Base-by-base conservation (phyloP, 2,888 invertebrate genomes). In the Rhopalosiphum nymphaeae region DNA sequence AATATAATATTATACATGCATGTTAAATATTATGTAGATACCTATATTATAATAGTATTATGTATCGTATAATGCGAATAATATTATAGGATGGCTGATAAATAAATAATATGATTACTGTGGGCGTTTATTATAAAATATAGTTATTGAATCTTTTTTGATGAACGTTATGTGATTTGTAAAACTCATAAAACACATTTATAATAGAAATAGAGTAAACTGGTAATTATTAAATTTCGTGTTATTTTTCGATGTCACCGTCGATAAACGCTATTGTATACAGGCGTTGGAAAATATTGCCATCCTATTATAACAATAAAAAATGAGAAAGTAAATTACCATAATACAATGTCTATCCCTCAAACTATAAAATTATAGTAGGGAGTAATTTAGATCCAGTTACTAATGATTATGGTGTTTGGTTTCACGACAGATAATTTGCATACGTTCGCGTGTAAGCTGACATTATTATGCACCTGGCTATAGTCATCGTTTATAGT, bases 331-430 rank as follows among this genome's bases (percentile, higher is more conserved):
- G 67, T 53, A 88, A 88, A 88, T 67, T 92, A 88, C 21, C 16
- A 84, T 16, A 84, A 53, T 84, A 53, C 9, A 78, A 84, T 36
- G 36, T 42, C 26, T 88, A 57, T 78, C 21, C 36, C 36, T 78
- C 1, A 78, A 36, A 78, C 78, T 78, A 78, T 78, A 9, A 78
- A 36, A 78, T 78, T 67, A 78, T 67, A 78, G 78, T 78, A 36
- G 78, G 36, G 36, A 21, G 78, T 78, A 36, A 78, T 78, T 78
- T 78, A 36, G 9, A 78, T 21, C 36, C 0, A 9, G 78, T 78
- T 85, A 91, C 84, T 56, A 91, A 91, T 85, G 91, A 91, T 91
- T 91, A 85, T 85, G 84, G 91, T 92, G 46, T 61, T 87, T 16
- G 46, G 46, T 61, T 61, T 87, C 87, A 49, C 78, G 49, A 67